phyloP scores from a whole-genome alignment of 2,888 invertebrate genomes.

The Empis livida region DNA sequence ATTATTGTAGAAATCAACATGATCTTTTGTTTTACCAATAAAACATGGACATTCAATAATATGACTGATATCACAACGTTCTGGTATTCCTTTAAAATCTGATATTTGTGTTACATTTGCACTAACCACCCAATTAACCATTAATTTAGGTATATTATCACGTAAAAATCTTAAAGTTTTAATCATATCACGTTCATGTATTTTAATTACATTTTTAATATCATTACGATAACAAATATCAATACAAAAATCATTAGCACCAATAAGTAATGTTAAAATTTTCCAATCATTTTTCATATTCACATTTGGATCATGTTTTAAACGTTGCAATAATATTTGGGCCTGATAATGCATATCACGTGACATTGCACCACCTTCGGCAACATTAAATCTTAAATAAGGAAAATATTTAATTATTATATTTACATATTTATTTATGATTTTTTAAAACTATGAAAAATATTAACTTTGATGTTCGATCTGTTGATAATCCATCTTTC shows the following conservation, averaged over 20 bases:
- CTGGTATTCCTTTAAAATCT: conserved; percentile 15
- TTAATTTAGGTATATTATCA: conserved; percentile 40
- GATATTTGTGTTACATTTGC: conserved; percentile 18
- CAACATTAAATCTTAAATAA: conserved; percentile 17
- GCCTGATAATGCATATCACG: conserved; percentile 24
- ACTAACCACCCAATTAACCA: conserved; percentile 22
- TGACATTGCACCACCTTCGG: conserved; percentile 30
- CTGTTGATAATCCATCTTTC: conserved; percentile 19
- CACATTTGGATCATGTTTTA: conserved; percentile 29
- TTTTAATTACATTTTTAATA: conserved; percentile 27
- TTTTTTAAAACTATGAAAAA: no score
- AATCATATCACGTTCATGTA: conserved; percentile 38
- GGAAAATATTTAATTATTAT: neutral
- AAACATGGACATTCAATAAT: conserved; percentile 25
- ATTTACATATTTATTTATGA: no score
- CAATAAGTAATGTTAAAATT: conserved; percentile 44
- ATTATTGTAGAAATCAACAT: conserved; percentile 7
- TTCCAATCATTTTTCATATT: conserved; percentile 47
- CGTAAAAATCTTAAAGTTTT: conserved; percentile 38
- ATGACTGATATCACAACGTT: conserved; percentile 19
- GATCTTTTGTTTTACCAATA: conserved; percentile 11
- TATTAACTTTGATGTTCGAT: conserved; percentile 16
- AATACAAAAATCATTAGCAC: conserved; percentile 46
- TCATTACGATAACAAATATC: conserved; percentile 40
- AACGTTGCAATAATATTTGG: conserved; percentile 19